phyloP scores from a whole-genome alignment of 2,113 vertebrate species.

The Pituophis catenifer region DNA sequence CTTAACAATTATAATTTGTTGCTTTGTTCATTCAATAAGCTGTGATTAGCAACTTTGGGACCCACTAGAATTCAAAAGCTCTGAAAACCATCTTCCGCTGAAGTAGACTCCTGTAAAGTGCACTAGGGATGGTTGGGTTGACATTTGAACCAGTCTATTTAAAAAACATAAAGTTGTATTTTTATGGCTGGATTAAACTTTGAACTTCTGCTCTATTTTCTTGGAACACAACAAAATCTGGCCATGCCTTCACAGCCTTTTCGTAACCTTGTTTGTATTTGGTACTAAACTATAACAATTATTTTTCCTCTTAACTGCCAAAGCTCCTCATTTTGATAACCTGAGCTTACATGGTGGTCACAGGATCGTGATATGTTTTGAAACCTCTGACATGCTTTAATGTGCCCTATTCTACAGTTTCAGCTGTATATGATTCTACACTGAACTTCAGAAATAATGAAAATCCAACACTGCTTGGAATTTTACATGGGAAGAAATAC shows the following conservation, averaged over 20 bases:
- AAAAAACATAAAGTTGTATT: too few relatives aligned
- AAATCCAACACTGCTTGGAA: conserved; percentile 84
- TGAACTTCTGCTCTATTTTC: neutral
- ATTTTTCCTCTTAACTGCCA: neutral
- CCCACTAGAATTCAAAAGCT: neutral
- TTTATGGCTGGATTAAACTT: neutral
- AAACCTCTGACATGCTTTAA: conserved; percentile 19
- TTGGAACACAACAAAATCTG: neutral
- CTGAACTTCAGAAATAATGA: conserved; percentile 96
- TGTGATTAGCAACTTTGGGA: neutral
- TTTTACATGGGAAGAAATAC: conserved; percentile 92
- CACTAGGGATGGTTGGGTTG: neutral
- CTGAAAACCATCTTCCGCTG: neutral
- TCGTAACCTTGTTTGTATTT: neutral
- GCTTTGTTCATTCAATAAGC: neutral
- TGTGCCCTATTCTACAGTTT: conserved; percentile 75
- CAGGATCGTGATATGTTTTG: neutral
- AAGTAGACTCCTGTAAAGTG: neutral
- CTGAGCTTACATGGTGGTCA: neutral
- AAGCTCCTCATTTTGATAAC: neutral
- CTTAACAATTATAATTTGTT: neutral
- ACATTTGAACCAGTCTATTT: neutral
- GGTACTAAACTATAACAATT: neutral
- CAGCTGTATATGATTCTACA: conserved; percentile 94
- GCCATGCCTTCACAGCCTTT: neutral